Evolutionary conservation across 2,113 vertebrate species (phyloP).

Genomic region (Tychaedon coryphoeus): DNA sequence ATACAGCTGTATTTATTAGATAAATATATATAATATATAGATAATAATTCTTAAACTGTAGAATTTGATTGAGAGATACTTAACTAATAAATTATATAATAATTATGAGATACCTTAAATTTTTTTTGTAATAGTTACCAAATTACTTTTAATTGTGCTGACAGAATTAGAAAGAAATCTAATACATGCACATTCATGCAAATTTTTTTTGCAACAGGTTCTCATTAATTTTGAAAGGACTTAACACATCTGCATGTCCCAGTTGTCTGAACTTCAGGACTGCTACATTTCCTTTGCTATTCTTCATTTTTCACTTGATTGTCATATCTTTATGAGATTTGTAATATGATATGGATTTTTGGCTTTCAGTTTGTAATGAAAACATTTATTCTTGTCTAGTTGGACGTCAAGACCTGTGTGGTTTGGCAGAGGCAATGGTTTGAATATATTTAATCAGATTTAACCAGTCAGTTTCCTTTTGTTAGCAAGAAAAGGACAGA

Average conservation of each 20-base stretch:
- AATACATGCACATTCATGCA: background rate
- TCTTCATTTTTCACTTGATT: background rate
- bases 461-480: background rate
- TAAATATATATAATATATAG: background rate
- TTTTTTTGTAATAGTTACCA: background rate
- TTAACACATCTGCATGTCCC: background rate
- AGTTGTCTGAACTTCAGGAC: background rate
- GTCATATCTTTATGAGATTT: background rate
- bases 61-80: background rate
- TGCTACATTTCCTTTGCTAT: background rate
- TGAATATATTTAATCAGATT: background rate
- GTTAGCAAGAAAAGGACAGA: background rate
- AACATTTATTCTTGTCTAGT: background rate
- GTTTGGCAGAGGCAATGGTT: background rate
- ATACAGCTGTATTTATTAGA: background rate
- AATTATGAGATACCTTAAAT: background rate
- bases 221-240: background rate
- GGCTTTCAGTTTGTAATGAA: background rate
- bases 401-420: background rate
- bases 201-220: background rate
- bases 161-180: background rate
- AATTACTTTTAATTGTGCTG: background rate
- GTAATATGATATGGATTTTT: background rate
- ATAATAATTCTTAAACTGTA: background rate
- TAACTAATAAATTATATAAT: background rate